A percentile compares a stretch with the other conserved stretches of the same genome.
Conservation (phyloP, 2,797 vertebrate species). For the Acanthopagrus latus region DNA sequence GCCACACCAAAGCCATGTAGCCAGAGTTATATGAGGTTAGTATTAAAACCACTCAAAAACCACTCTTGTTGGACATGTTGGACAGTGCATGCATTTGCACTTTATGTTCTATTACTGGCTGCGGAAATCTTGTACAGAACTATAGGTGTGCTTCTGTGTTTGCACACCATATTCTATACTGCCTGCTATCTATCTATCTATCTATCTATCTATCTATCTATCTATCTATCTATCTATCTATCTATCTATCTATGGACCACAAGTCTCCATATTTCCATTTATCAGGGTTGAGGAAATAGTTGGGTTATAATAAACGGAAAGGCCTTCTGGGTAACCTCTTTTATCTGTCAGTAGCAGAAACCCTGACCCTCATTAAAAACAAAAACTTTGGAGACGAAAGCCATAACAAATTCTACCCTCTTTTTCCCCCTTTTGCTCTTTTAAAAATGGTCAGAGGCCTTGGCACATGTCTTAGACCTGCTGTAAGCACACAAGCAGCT, state of each 20-base stretch:
- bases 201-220: too few relatives aligned
- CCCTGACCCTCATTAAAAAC: constrained; percentile 53
- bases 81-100: too few relatives aligned
- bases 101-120: too few relatives aligned
- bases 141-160: too few relatives aligned
- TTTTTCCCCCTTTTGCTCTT: constrained; percentile 5
- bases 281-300: constrained; percentile 32
- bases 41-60: too few relatives aligned
- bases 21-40: too few relatives aligned
- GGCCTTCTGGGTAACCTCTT: constrained; percentile 28
- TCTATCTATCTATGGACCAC: not conserved
- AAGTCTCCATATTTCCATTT: constrained; percentile 7
- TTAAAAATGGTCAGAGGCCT: constrained; percentile 8
- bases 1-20: too few relatives aligned
- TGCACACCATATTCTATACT: too few relatives aligned
- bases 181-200: too few relatives aligned
- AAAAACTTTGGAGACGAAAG: constrained; percentile 51
- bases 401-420: constrained; percentile 41
- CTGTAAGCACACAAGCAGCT: not conserved
- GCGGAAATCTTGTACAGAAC: too few relatives aligned
- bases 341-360: constrained; percentile 53
- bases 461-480: not conserved
- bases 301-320: constrained; percentile 36
- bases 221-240: not conserved
- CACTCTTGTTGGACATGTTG: too few relatives aligned